Base-by-base conservation (phyloP, 2,113 vertebrate genomes). In the Chamaea fasciata region DNA sequence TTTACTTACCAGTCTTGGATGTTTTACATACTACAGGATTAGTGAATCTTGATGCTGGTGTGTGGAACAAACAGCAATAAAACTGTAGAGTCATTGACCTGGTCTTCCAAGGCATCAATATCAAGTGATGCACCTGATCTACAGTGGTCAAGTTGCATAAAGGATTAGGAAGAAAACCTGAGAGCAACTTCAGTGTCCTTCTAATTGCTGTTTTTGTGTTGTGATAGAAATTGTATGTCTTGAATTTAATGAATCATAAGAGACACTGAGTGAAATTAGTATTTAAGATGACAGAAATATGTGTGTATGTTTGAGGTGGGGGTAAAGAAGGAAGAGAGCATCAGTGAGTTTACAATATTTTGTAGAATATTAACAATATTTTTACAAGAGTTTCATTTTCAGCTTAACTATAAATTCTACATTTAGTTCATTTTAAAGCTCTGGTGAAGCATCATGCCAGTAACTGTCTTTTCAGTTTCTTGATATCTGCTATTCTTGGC, bases 41-140 rank as follows among this genome's bases (percentile, higher is more conserved):
- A 64, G 16, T 74, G 82, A 89, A 84, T 89, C 84, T 74, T 90
- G 56, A 57, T 93, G 87, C 75, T 83, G 39, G n/a, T 68, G 21
- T 23, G 60, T 78, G 53, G 91, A 97, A 59, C 17, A 71, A 64
- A 39, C 14, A 90, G 56, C 64, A 91, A 9, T 37, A 50, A 74
- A 96, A 81, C 46, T 46, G 41, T 37, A 31, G 41, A 83, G 47
- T 59, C 67, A 69, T 57, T 41, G 70, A 46, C 64, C 93, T 92
- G 75, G 65, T 89, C 88, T 74, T 94, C 52, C 49, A 83, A 84
- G 83, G 56, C 57, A 73, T 90, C 85, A 83, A 35, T 75, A 87
- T 87, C 85, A 83, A 87, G 87, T 92, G 69, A 94, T 71, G 42
- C 79, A 94, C 86, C 96, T 97, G 96, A 96, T 84, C 88, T 85